These are phyloP conservation scores for Cecidostiba fungosa DNA, from an alignment of 2,888 invertebrate genomes.

Conservation along the genomic window DNA sequence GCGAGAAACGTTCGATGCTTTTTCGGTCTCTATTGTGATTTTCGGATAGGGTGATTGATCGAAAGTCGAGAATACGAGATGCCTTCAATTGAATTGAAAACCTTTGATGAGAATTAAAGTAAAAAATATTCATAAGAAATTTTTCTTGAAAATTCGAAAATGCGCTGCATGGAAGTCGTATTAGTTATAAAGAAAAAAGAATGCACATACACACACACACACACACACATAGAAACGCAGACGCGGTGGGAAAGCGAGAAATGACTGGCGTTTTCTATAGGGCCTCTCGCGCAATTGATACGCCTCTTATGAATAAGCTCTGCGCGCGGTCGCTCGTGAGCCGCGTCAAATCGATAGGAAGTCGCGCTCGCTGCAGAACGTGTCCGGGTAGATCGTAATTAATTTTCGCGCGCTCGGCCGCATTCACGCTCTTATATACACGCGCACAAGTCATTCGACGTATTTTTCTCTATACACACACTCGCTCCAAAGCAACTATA, in stretches of 20 bases:
- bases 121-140: too few relatives aligned
- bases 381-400: constrained; percentile 27
- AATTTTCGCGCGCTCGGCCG: constrained; percentile 15
- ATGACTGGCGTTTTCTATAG: constrained; percentile 32
- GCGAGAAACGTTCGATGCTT: neutral
- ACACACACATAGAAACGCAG: neutral
- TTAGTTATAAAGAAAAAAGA: too few relatives aligned
- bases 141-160: too few relatives aligned
- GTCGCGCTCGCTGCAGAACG: neutral
- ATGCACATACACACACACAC: too few relatives aligned
- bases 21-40: neutral
- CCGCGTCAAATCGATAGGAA: constrained; percentile 35
- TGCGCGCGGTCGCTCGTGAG: neutral
- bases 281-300: constrained; percentile 22
- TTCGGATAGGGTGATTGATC: neutral
- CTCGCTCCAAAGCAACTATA: neutral
- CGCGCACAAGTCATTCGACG: neutral
- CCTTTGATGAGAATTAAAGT: too few relatives aligned
- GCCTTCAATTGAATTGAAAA: too few relatives aligned
- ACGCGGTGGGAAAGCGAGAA: constrained; percentile 28
- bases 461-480: neutral
- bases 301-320: constrained; percentile 35
- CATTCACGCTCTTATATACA: neutral
- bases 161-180: too few relatives aligned
- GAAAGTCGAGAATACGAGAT: neutral